A percentile compares a stretch with the other conserved stretches of the same genome.
Conservation (phyloP, 2,888 invertebrate genomes). For the Ornithoptera alexandrae region DNA sequence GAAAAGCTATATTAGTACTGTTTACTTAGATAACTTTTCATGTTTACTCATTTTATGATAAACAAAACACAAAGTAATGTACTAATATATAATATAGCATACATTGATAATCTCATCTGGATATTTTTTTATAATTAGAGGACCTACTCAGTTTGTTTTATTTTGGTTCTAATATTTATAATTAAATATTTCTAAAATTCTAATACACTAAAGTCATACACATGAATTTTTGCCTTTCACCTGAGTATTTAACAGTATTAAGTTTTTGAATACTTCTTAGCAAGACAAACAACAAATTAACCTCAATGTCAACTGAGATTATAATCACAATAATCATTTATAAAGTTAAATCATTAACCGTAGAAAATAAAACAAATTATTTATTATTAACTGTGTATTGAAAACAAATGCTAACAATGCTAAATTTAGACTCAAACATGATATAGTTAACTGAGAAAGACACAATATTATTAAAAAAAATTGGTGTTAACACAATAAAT, state of each 20-base stretch:
- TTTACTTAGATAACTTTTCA: no score
- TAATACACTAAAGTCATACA: not conserved
- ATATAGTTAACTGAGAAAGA: not conserved
- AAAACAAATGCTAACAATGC: not conserved
- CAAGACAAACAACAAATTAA: no score
- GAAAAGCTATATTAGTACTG: no score
- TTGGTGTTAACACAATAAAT: not conserved
- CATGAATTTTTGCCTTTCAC: not conserved
- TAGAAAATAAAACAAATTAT: constrained; percentile 1
- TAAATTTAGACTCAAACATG: not conserved
- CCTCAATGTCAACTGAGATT: not conserved
- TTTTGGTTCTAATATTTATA: not conserved
- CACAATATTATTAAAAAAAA: not conserved
- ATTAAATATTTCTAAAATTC: not conserved
- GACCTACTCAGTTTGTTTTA: not conserved
- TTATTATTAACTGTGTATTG: constrained; percentile 1
- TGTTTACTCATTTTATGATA: no score
- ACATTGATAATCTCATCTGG: not conserved
- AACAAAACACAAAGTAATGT: no score
- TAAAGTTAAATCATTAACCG: not conserved
- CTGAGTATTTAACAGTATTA: not conserved
- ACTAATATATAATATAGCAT: not conserved
- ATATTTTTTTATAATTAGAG: not conserved
- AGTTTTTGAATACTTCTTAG: not conserved
- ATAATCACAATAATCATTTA: not conserved